phyloP scores from a whole-genome alignment of 2,113 vertebrate species.

The Indicator maculatus region DNA sequence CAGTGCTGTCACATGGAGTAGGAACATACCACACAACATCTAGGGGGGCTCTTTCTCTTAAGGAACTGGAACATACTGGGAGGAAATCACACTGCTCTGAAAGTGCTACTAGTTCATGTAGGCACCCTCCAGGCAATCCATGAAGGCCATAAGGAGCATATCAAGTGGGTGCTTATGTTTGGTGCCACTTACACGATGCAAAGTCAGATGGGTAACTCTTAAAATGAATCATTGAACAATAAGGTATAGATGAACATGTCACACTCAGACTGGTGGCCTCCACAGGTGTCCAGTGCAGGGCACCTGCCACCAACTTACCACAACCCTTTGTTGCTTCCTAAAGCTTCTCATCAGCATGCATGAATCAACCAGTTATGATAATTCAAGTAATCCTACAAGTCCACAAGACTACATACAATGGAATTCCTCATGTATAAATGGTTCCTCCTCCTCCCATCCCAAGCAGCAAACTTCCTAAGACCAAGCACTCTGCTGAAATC shows the following conservation, averaged over 20 bases:
- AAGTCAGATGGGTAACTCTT: neutral
- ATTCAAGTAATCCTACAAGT: neutral
- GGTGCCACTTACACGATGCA: neutral
- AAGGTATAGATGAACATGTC: accelerated
- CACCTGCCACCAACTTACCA: neutral
- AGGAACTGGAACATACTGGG: neutral
- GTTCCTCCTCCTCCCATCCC: neutral
- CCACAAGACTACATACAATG: neutral
- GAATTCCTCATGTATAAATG: neutral
- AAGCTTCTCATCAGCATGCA: neutral
- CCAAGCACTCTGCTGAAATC: neutral
- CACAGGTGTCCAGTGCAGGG: neutral
- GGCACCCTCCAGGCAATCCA: neutral
- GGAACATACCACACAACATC: neutral
- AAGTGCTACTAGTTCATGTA: neutral
- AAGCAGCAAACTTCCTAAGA: neutral
- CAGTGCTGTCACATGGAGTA: neutral
- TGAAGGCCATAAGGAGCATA: neutral
- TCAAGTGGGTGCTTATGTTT: neutral
- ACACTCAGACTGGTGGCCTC: neutral
- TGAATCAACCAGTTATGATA: neutral
- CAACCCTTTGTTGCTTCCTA: neutral
- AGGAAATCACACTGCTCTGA: neutral
- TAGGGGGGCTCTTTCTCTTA: too few species aligned
- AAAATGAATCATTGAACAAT: neutral